phyloP scores from a whole-genome alignment of 2,888 invertebrate species.

The Oasisia sp. region DNA sequence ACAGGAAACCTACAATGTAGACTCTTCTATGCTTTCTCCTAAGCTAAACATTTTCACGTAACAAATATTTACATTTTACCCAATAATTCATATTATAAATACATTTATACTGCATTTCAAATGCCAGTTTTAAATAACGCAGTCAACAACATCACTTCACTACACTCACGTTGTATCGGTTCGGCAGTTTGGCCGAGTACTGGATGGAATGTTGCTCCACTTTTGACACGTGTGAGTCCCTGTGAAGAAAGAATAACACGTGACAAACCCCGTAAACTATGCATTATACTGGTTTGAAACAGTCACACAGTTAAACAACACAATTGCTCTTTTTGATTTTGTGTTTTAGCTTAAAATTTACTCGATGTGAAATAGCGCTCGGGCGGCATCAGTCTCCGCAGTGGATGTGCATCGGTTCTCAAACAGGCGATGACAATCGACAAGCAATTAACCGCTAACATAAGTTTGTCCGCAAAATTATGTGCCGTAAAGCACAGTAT shows the following conservation, averaged over 20 bases:
- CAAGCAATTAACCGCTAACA: no score
- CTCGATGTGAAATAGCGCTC: no score
- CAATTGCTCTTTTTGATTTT: no score
- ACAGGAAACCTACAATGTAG: background rate
- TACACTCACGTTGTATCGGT: conserved; percentile 45
- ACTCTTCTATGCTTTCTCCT: background rate
- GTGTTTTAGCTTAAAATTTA: no score
- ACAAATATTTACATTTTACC: background rate
- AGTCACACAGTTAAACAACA: no score
- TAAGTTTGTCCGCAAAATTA: no score
- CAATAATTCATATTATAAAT: background rate
- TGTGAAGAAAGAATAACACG: background rate
- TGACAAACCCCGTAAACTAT: background rate
- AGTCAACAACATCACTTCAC: background rate
- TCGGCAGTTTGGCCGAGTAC: conserved; percentile 49
- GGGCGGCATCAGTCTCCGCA: no score
- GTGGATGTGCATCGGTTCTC: no score
- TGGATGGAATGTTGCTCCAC: conserved; percentile 44
- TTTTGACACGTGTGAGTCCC: background rate
- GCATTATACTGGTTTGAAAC: no score
- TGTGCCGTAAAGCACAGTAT: no score
- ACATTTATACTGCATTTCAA: background rate
- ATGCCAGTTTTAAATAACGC: background rate
- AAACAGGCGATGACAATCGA: no score
- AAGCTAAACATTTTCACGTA: background rate